Percentiles rank a stretch among this genome's conserved stretches.
These are phyloP conservation scores for Phainopepla nitens DNA, from an alignment of 2,113 vertebrate species.

Conservation along the genomic window DNA sequence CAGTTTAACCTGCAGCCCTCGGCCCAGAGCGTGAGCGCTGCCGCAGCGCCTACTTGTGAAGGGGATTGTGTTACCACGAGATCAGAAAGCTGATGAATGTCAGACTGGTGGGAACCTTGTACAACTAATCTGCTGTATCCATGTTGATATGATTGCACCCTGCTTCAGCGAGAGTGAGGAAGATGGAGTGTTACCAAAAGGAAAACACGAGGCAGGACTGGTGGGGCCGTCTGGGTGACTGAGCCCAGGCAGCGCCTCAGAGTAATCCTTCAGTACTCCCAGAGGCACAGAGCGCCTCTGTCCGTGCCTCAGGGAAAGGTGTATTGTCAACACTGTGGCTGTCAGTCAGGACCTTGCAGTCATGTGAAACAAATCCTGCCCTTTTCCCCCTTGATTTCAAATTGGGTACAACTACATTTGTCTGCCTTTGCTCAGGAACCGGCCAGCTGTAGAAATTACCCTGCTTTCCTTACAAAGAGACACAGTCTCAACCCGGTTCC, in stretches of 20 bases:
- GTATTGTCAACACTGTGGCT: neutral
- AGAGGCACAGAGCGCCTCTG: neutral
- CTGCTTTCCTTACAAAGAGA: neutral
- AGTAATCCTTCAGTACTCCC: neutral
- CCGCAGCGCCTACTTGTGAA: neutral
- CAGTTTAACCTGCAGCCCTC: constrained; percentile 16
- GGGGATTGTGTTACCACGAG: constrained; percentile 35
- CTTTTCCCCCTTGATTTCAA: neutral
- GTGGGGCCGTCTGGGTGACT: neutral
- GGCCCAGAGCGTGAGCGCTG: neutral
- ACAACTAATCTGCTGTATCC: constrained; percentile 56
- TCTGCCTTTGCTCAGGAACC: neutral
- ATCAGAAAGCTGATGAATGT: constrained; percentile 45
- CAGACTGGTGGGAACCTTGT: constrained; percentile 51
- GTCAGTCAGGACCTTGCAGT: neutral
- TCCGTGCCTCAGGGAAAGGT: neutral
- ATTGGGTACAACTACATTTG: neutral
- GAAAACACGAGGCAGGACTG: neutral
- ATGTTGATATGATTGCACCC: constrained; percentile 28
- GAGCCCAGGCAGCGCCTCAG: neutral
- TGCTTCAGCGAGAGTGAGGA: neutral
- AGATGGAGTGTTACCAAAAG: neutral
- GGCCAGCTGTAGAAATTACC: neutral
- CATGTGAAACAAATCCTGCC: neutral
- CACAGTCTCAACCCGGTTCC: neutral